Conservation (phyloP, 2,797 vertebrate species). For the Myotis daubentonii region DNA sequence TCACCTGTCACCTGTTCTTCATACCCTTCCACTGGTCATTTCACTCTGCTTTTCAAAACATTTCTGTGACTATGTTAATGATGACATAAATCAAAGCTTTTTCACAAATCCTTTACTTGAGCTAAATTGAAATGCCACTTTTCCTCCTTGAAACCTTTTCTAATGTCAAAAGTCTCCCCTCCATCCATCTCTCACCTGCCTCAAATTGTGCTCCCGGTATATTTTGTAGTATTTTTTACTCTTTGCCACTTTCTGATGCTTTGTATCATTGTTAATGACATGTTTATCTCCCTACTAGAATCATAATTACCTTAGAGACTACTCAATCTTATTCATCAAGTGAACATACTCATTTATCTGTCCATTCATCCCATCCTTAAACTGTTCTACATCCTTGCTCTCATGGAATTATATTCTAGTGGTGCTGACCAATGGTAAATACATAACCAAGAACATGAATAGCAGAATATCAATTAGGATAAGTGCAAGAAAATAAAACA, state of each 20-base stretch:
- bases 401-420: slow-evolving; percentile 2
- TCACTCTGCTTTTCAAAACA: slow-evolving; percentile 7
- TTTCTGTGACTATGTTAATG: slow-evolving; percentile 23
- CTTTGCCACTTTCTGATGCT: background rate
- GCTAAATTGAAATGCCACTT: background rate
- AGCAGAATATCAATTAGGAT: slow-evolving; percentile 31
- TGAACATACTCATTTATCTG: background rate
- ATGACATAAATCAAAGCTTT: background rate
- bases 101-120: background rate
- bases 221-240: background rate
- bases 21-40: background rate
- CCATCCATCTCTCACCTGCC: background rate
- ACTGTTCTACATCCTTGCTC: background rate
- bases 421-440: background rate
- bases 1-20: background rate
- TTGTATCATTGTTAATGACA: background rate
- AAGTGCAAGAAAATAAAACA: background rate
- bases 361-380: background rate
- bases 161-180: background rate
- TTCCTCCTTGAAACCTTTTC: background rate
- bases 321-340: background rate
- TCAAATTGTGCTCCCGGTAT: background rate
- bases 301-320: background rate
- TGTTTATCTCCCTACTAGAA: background rate
- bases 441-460: background rate